A percentile compares a stretch with the other conserved stretches of the same genome.
Conservation (phyloP, 2,888 invertebrate genomes). For the Petrolisthes manimaculis region DNA sequence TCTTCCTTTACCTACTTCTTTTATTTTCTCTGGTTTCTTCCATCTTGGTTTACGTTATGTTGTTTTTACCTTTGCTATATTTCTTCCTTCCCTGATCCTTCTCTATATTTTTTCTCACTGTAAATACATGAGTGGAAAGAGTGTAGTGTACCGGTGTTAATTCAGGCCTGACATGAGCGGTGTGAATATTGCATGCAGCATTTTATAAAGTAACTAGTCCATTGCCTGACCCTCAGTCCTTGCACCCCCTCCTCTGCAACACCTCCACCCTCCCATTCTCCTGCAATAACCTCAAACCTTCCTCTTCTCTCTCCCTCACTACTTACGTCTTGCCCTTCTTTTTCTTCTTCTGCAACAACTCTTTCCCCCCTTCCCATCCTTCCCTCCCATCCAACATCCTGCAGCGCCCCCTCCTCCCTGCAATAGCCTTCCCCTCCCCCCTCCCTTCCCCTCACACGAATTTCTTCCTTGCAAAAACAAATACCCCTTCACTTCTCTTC, state of each 20-base stretch:
- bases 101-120: neutral
- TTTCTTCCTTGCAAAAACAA: neutral
- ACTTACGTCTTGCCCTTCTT: neutral
- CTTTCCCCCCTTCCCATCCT: neutral
- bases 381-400: neutral
- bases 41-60: too few species aligned
- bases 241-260: neutral
- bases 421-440: neutral
- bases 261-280: neutral
- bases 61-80: too few species aligned
- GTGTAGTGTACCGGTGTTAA: neutral
- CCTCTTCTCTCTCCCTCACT: neutral
- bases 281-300: neutral
- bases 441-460: neutral
- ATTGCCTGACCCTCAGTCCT: neutral
- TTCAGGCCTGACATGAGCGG: neutral
- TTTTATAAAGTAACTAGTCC: neutral
- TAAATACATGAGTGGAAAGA: neutral
- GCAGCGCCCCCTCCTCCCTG: neutral
- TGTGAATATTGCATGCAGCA: neutral
- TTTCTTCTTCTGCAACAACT: neutral
- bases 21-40: too few species aligned
- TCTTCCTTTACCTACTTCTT: too few species aligned
- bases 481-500: too few species aligned
- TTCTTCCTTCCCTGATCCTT: neutral